A percentile compares a stretch with the other conserved stretches of the same genome.
These are phyloP conservation scores for Pelobates cultripes DNA, from an alignment of 2,797 vertebrate genomes.

Conservation along the genomic window DNA sequence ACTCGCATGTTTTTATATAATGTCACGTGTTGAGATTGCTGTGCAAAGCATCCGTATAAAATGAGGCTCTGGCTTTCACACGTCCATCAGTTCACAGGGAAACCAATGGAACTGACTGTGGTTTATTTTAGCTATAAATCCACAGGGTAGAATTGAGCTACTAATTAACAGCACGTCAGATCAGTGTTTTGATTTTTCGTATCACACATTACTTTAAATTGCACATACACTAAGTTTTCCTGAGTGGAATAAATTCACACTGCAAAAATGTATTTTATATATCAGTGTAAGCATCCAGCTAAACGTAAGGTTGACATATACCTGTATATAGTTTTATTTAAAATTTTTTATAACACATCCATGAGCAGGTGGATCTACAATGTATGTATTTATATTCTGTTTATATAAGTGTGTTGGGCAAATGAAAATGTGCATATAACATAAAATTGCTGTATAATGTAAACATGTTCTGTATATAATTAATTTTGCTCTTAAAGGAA, in stretches of 20 bases:
- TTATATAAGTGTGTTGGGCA: too few species aligned
- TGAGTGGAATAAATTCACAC: slow-evolving; percentile 1
- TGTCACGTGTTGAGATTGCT: neutral
- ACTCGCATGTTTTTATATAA: neutral
- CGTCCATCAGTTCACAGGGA: neutral
- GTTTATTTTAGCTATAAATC: neutral
- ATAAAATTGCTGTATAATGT: too few species aligned
- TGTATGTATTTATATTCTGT: too few species aligned
- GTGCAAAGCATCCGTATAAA: neutral
- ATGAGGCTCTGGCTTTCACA: neutral
- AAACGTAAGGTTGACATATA: neutral
- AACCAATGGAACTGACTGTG: neutral
- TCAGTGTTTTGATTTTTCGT: slow-evolving; percentile 20
- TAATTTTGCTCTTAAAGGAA: too few species aligned
- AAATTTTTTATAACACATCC: too few species aligned
- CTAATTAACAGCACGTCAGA: slow-evolving; percentile 23
- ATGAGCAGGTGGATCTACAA: too few species aligned
- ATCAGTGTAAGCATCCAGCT: neutral
- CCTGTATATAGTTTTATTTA: neutral
- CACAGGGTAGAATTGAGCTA: neutral
- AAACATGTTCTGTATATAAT: too few species aligned
- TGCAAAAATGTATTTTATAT: neutral
- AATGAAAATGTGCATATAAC: too few species aligned
- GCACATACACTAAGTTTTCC: neutral
- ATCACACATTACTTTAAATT: slow-evolving; percentile 27